Base-by-base conservation (phyloP, 2,113 vertebrate species). In the Rafetus swinhoei region DNA sequence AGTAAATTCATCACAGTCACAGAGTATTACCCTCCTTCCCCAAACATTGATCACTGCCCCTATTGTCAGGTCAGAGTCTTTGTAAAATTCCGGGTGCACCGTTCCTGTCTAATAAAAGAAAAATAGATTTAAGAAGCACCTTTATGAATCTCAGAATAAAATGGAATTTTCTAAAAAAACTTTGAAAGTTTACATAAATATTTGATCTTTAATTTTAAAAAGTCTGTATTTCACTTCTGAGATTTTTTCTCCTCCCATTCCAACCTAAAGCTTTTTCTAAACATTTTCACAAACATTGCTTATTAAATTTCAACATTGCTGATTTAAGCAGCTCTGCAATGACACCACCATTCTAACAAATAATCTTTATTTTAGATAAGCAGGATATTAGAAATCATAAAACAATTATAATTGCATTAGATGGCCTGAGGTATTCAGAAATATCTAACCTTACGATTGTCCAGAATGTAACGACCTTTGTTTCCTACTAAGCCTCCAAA, bases 1-100 rank as follows among this genome's bases (percentile, higher is more conserved):
- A 53, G 99, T 99, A 97, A 99, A 99, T 95, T 99, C 97, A 97
- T 99, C 99, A 95, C 99, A 99, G 95, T 99, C 99, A 81, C 98
- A 98, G 92, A 99, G 95, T 29, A 98, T 81, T 59, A 99, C 96
- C 87, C 95, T 98, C 87, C 99, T 98, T 95, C 99, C 99, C 98
- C 98, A 99, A 79, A 99, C 98, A 81, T 99, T 99, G 97, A 99
- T 98, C 91, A 97, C 94, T 27, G 96, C 87, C 57, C 99, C 99
- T 81, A 99, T 79, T 50, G 90, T 97, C 96, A 99, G 97, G 97
- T 99, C 99, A 94, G 88, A 93, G 89, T 99, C 99, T 97, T 97
- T 99, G 95, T 99, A 99, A 97, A 99, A 99, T 9, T 99, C 98
- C 54, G 97, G 98, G 7, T 96, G 91, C 65, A 98, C 83, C 72